Conservation (phyloP, 2,113 vertebrate species). For the Chrysemys picta region DNA sequence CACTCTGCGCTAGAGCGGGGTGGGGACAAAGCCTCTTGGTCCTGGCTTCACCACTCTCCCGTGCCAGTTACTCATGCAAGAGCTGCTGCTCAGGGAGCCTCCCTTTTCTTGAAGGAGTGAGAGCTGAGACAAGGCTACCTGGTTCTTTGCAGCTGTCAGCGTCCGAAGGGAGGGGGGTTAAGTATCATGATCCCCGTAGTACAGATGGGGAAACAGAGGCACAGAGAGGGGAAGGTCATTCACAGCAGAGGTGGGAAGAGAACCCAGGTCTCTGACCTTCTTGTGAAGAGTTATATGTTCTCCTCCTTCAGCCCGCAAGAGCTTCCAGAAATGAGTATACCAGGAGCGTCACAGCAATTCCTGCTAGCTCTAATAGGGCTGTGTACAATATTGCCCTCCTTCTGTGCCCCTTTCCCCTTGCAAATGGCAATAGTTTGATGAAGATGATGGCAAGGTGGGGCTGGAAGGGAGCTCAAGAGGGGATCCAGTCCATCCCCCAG, state of each 20-base stretch:
- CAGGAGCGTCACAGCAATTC: neutral
- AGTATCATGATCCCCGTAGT: neutral
- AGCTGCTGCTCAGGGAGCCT: neutral
- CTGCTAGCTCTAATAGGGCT: neutral
- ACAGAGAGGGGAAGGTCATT: neutral
- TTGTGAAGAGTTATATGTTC: neutral
- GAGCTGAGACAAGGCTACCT: neutral
- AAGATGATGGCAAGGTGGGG: neutral
- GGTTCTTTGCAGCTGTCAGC: no score
- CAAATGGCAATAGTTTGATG: constrained; percentile 49
- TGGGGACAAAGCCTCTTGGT: neutral
- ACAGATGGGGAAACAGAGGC: neutral
- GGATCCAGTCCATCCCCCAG: neutral
- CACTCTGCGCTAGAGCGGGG: neutral
- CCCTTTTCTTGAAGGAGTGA: no score
- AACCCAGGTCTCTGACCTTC: neutral
- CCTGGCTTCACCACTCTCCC: neutral
- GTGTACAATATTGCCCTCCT: neutral
- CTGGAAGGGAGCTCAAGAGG: neutral
- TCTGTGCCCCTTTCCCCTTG: neutral
- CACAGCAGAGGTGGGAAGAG: neutral
- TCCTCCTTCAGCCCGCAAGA: neutral
- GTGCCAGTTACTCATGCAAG: neutral
- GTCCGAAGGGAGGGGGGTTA: neutral
- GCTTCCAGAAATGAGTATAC: neutral